Evolutionary conservation across 1,140 invertebrate species (phyloP), one percentile per base, ranked within the genome.

Genomic region (Drosophila chauvacae): DNA sequence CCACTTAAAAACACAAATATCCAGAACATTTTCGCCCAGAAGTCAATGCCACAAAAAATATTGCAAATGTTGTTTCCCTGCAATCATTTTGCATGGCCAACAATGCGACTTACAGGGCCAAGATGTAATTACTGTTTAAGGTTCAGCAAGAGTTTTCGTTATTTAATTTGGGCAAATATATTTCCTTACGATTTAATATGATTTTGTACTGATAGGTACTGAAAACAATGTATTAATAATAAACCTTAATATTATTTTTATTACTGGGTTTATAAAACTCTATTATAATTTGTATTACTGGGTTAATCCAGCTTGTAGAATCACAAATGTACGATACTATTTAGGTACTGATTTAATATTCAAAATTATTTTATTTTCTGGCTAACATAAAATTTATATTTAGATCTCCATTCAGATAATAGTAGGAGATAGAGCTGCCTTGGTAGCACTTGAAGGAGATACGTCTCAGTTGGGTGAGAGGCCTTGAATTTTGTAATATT

Each of bases 1-100:
- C 65, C 50, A 55, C 47, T 59, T 59, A 35, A 71, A 59, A 48
- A 23, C 69, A 35, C 51, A 71, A 71, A 58, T 58, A 71, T 39
- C 3, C 28, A 33, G 30, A 71, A 26, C 13, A 20, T 37, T 41
- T 66, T 50, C 37, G 13, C 28, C 11, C 20, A 41, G 18, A 30
- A 65, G 45, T 50, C 65, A 50, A 68, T 64, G 62, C 64, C 33
- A 37, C 28, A 42, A 14, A 33, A 65, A 26, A 48, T 35, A 51
- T 42, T 48, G 20, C 18, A 63, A 63, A 62, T 62, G 50, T 9
- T 58, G 20, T 10, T 5, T 23, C 10, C 20, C 2, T 41, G 20
- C 56, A 18, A 20, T 41, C 14, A 16, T 28, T 20, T 28, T 35
- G 5, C 20, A 47, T 56, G 18, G 33, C 26, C 44, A 47, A 37